These are phyloP conservation scores for Canis aureus DNA, from an alignment of 2,113 vertebrate genomes.

Conservation along the genomic window DNA sequence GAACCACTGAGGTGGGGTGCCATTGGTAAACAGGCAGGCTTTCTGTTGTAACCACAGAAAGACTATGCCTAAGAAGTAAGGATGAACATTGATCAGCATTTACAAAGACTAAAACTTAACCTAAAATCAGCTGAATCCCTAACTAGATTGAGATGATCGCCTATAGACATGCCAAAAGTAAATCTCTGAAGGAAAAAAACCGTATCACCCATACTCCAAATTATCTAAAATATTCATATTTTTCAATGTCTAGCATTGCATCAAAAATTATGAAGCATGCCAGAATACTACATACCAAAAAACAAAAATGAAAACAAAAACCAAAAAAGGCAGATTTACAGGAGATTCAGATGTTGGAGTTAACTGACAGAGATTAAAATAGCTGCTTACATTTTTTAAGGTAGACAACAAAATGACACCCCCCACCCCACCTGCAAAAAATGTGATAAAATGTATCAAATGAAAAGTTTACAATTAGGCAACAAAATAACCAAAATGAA, in stretches of 20 bases:
- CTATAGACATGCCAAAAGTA: neutral
- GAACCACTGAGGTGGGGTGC: neutral
- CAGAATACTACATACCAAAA: neutral
- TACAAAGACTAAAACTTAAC: neutral
- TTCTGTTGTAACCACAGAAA: neutral
- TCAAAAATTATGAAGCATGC: slow-evolving; percentile 48
- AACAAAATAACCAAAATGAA: slow-evolving; percentile 43
- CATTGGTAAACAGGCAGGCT: neutral
- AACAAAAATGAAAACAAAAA: neutral
- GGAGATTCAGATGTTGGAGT: neutral
- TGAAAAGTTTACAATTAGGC: slow-evolving; percentile 21
- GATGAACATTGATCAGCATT: neutral
- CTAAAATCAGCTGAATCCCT: slow-evolving; percentile 8
- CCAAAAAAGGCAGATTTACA: slow-evolving; percentile 6
- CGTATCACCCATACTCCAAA: neutral
- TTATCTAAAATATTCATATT: slow-evolving; percentile 51
- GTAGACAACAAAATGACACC: slow-evolving; percentile 32
- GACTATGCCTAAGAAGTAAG: neutral
- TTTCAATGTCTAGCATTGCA: slow-evolving; percentile 30
- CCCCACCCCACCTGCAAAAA: neutral
- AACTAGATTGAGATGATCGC: neutral
- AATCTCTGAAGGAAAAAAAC: slow-evolving; percentile 7
- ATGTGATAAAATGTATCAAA: neutral
- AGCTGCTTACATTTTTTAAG: neutral
- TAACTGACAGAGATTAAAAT: slow-evolving; percentile 37